These are phyloP conservation scores for Acanthurus lineatus DNA, from an alignment of 2,797 vertebrate genomes.

Conservation along the genomic window DNA sequence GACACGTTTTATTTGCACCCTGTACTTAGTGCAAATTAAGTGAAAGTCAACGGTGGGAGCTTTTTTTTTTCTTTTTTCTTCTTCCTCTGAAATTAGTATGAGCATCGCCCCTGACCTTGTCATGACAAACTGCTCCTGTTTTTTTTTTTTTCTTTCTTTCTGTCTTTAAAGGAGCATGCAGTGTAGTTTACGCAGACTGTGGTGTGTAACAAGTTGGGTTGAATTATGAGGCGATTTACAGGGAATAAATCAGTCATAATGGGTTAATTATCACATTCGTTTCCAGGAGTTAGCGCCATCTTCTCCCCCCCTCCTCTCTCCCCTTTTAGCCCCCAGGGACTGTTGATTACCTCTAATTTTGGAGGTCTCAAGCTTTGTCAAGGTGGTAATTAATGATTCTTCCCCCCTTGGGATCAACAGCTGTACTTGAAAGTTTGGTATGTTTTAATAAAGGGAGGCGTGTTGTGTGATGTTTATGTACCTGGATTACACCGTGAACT, in stretches of 20 bases:
- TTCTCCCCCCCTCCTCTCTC: conserved; percentile 14
- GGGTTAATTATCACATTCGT: conserved; percentile 72
- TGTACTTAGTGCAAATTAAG: conserved; percentile 71
- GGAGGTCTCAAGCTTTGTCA: conserved; percentile 66
- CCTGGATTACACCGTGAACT: conserved; percentile 26
- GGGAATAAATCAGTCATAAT: conserved; percentile 64
- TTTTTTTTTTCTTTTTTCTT: background rate
- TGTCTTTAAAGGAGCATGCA: background rate
- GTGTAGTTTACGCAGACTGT: conserved; percentile 11
- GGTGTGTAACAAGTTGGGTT: conserved; percentile 11
- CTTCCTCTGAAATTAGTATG: conserved; percentile 19
- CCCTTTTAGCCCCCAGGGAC: conserved; percentile 52
- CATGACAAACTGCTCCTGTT: background rate
- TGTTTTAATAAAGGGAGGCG: conserved; percentile 37
- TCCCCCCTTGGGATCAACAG: conserved; percentile 44
- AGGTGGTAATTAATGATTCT: conserved; percentile 70
- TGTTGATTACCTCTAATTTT: conserved; percentile 68
- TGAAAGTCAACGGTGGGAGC: conserved; percentile 55
- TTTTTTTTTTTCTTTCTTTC: conserved; percentile 1
- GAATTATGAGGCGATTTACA: conserved; percentile 44
- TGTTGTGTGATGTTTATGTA: conserved; percentile 41
- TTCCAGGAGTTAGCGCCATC: conserved; percentile 51
- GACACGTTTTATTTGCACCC: conserved; percentile 72
- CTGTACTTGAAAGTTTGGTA: conserved; percentile 45
- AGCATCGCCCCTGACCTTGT: conserved; percentile 35